Conservation (phyloP, 2,113 vertebrate genomes). For the Cyanoliseus patagonus region DNA sequence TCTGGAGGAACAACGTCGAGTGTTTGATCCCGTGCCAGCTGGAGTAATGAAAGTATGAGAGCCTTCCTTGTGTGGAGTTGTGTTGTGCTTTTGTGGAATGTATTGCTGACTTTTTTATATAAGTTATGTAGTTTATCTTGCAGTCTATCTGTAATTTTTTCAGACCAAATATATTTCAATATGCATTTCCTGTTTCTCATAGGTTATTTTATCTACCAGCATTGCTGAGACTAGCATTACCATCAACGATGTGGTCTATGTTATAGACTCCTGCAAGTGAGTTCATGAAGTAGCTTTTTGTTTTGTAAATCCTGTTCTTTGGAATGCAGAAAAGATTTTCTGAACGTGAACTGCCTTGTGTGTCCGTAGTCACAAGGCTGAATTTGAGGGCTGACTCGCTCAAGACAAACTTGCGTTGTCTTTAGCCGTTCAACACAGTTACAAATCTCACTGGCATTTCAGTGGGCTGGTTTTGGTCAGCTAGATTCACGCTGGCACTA, state of each 20-base stretch:
- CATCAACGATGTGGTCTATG: constrained; percentile 96
- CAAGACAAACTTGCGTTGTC: constrained; percentile 21
- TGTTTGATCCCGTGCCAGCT: constrained; percentile 88
- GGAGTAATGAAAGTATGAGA: constrained; percentile 83
- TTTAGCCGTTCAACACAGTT: not conserved
- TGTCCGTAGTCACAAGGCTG: not conserved
- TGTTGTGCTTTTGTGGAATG: not conserved
- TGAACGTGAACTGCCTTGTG: not conserved
- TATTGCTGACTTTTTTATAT: not conserved
- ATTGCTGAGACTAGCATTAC: constrained; percentile 97
- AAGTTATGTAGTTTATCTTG: not conserved
- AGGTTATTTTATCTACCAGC: constrained; percentile 98
- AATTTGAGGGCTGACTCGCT: not conserved
- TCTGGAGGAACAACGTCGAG: constrained; percentile 91
- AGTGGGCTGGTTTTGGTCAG: not conserved
- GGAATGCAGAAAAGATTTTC: not conserved
- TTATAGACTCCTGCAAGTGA: constrained; percentile 99
- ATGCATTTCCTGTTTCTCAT: constrained; percentile 21
- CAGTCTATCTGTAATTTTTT: not conserved
- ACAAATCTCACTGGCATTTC: not conserved
- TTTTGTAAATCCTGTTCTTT: not conserved
- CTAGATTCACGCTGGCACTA: not conserved
- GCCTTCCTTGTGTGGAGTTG: not conserved
- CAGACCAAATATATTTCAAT: not conserved
- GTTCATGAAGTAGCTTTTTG: constrained; percentile 60